Conservation (phyloP, 2,888 invertebrate genomes). For the Orthosia gracilis region DNA sequence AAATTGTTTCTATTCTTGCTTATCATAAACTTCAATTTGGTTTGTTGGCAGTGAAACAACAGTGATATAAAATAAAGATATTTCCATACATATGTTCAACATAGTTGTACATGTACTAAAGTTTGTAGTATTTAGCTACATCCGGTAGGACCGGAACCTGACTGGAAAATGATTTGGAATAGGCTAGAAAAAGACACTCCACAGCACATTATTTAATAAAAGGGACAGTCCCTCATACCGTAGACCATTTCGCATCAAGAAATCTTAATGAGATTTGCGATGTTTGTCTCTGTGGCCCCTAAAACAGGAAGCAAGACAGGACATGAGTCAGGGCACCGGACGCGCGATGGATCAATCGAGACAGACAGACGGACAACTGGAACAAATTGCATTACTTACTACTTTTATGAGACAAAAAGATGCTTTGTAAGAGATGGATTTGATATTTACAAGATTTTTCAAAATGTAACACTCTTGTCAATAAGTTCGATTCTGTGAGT, state of each 20-base stretch:
- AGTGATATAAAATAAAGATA: neutral
- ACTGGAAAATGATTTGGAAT: neutral
- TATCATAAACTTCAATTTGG: neutral
- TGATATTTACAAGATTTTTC: neutral
- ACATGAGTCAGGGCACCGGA: slow-evolving; percentile 57
- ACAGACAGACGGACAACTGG: slow-evolving; percentile 31
- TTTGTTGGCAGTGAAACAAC: neutral
- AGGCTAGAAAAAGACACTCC: neutral
- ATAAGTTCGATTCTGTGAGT: neutral
- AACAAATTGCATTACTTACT: slow-evolving; percentile 31
- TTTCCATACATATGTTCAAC: neutral
- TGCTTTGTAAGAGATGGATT: too few relatives aligned
- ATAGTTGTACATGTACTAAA: neutral
- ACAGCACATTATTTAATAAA: neutral
- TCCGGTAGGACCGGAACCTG: neutral
- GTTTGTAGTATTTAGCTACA: neutral
- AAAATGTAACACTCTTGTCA: neutral
- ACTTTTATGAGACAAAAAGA: neutral
- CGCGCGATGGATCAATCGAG: slow-evolving; percentile 35
- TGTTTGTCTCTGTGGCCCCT: slow-evolving; percentile 32
- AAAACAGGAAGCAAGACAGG: slow-evolving; percentile 50
- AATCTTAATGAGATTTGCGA: slow-evolving; percentile 34
- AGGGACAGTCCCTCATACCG: neutral
- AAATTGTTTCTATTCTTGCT: neutral
- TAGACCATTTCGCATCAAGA: neutral